Evolutionary conservation across 2,797 vertebrate species (phyloP), one percentile per base, ranked within the genome.

Genomic region (Bucorvus abyssinicus): DNA sequence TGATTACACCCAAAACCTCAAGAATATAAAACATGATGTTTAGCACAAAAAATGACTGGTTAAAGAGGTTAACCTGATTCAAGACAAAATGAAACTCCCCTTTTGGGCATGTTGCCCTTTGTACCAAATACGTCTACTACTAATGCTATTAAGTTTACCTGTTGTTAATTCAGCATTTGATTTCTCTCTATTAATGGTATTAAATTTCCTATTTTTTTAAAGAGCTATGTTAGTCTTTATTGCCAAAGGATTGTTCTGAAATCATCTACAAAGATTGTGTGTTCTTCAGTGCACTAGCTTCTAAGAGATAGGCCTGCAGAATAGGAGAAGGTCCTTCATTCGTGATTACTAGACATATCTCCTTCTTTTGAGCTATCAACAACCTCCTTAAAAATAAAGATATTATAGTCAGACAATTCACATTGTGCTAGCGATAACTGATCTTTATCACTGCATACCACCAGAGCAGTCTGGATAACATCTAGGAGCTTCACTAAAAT

Each of bases 361-460:
- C 45, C 55, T 90, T 22, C 26, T 87, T 79, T 64, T 42, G 24
- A 84, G 34, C 47, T 55, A 67, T 60, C 70, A 85, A 71, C 60
- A 91, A 78, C 15, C 56, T 70, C 40, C 30, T 52, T 50, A 93
- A 90, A 94, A 89, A 82, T 56, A 57, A 89, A 88, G 74, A 85
- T 83, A 44, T 26, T 32, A 13, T 24, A 79, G n/a, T 10, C 47
- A 87, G 59, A 90, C 56, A 67, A 89, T 76, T 86, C 14, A 86
- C 22, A 69, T 88, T 10, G 36, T 78, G 93, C 70, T 76, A 59
- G 47, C 2, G 7, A 89, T 52, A 92, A 84, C 1, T 87, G 70
- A 89, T 95, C 84, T 95, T 94, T 84, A 84, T 84, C 59, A 70
- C 32, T 84, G 34, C 77, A 84, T 89, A 92, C 77, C 84, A 93